Percentiles rank a stretch among this genome's conserved stretches.
Conservation (phyloP, 2,797 vertebrate species). For the Pseudochromis fuscus region DNA sequence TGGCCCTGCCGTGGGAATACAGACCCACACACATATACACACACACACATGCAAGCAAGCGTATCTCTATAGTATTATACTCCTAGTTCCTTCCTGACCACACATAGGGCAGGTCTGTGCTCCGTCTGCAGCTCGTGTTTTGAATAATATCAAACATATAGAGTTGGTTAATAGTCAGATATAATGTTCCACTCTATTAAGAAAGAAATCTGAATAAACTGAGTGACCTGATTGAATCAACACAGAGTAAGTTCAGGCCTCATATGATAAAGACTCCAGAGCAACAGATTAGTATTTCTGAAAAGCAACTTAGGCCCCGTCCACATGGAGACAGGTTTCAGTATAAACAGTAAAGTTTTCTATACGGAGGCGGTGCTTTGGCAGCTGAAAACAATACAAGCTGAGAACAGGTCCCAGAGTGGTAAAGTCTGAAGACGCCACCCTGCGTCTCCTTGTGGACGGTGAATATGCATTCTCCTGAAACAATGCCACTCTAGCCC, state of each 20-base stretch:
- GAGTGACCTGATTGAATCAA: slow-evolving; percentile 13
- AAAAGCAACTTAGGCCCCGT: too few species aligned
- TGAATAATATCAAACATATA: background rate
- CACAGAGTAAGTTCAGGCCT: background rate
- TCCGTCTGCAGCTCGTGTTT: background rate
- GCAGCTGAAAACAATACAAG: too few species aligned
- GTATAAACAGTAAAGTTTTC: too few species aligned
- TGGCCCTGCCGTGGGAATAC: slow-evolving; percentile 77
- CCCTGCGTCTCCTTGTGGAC: too few species aligned
- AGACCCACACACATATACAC: slow-evolving; percentile 39
- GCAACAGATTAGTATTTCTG: background rate
- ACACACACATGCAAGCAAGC: slow-evolving; percentile 33
- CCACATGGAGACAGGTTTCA: too few species aligned
- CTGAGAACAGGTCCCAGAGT: too few species aligned
- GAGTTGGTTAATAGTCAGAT: background rate
- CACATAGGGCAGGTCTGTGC: slow-evolving; percentile 1
- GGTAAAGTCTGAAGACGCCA: too few species aligned
- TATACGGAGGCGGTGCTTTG: too few species aligned
- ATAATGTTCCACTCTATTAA: background rate
- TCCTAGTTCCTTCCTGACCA: slow-evolving; percentile 23
- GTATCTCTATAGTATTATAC: slow-evolving; percentile 28
- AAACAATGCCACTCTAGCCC: too few species aligned
- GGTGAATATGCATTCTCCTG: too few species aligned
- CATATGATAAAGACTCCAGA: background rate
- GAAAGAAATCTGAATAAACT: background rate